These are phyloP conservation scores for Chlorodrepanis virens DNA, from an alignment of 2,113 vertebrate species.

Conservation along the genomic window DNA sequence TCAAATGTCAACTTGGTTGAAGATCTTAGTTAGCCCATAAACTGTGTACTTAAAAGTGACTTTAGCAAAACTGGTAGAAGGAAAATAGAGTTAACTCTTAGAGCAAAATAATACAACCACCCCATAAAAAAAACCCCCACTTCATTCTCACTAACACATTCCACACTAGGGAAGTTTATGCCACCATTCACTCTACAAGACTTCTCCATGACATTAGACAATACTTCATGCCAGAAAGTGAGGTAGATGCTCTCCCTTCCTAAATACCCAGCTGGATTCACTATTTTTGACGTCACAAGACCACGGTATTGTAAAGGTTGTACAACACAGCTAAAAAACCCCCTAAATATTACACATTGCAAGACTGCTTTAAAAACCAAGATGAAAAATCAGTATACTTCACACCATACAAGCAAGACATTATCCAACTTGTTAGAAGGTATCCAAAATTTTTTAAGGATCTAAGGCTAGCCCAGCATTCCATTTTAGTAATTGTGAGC, in stretches of 20 bases:
- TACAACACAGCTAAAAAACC: background rate
- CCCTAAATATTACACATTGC: background rate
- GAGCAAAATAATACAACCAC: background rate
- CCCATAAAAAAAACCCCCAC: rapidly evolving
- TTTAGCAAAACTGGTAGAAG: background rate
- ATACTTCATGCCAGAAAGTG: background rate
- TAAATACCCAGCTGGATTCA: background rate
- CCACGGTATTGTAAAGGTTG: background rate
- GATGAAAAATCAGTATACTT: background rate
- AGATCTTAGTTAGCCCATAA: background rate
- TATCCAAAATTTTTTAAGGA: background rate
- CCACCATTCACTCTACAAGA: background rate
- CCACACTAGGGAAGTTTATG: background rate
- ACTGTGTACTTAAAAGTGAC: background rate
- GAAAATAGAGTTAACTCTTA: background rate
- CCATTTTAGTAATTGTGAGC: background rate
- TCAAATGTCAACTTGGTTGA: background rate
- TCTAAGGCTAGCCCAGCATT: background rate
- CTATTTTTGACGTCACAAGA: background rate
- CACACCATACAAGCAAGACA: background rate
- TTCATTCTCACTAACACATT: background rate
- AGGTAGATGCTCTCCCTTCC: background rate
- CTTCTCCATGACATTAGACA: background rate
- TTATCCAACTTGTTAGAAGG: background rate
- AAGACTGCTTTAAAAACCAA: background rate